Evolutionary conservation across 1,140 invertebrate genomes (phyloP), one percentile per base, ranked within the genome.

Genomic region (Drosophila mayri): DNA sequence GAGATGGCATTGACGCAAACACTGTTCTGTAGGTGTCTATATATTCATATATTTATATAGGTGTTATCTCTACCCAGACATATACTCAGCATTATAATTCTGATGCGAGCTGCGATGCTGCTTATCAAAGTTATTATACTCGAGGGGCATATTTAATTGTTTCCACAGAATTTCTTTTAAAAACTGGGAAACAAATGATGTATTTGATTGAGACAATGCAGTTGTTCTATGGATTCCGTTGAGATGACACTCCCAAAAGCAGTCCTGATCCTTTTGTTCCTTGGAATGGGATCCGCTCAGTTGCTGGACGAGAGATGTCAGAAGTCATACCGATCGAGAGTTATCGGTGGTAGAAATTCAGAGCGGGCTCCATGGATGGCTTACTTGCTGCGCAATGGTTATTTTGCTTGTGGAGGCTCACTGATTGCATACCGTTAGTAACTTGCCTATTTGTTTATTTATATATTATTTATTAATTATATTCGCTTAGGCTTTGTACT

Each of bases 381-480:
- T 3, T 57, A 63, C 12, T 40, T 63, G 18, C 5, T 63, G 1
- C 60, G 60, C 9, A 57, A 63, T 57, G 35, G 30, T 0, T 1
- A 7, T 9, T 63, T 63, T 1, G 35, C 35, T 2, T 57, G 60
- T 14, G 60, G 60, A 14, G 60, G 60, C 18, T 63, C 60, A 20
- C 35, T 63, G 9, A 40, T 63, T 57, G 60, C 60, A 38, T n/a
- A 63, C n/a, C 60, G 60, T 63, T 3, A 10, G 49, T 57, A 57
- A 8, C 6, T 38, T 6, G 0, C 4, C 4, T 0, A n/a, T n/a
- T 28, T n/a, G 22, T n/a, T 60, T 35, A 12, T 6, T 4, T 4
- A 14, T 7, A 22, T 18, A 6, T 6, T 3, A 16, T 20, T 16
- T 30, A 20, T 11, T 7, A 25, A 16, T 14, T 38, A 22, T 16